Base-by-base conservation (phyloP, 2,888 invertebrate species). In the Apamea crenata region DNA sequence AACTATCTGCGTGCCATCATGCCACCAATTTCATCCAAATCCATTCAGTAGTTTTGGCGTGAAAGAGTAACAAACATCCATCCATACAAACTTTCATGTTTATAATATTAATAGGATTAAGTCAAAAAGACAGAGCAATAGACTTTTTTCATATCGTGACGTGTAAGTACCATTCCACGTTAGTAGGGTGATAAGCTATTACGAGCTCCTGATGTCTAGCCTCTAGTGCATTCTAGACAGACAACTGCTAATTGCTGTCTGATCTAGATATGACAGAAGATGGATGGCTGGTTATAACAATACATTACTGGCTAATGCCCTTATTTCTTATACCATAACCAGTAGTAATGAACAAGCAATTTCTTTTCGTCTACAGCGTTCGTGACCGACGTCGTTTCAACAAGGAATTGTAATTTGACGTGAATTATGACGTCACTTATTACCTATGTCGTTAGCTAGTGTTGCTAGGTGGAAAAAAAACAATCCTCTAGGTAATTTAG, bases 401-500 rank as follows among this genome's bases (percentile, higher is more conserved):
- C 65, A 75, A 82, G 70, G 74, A 78, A 61, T 80, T 74, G 75
- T 80, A 73, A 80, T 82, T 68, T 79, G 77, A 78, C 69, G 75
- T 86, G 85, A 86, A 71, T 80, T 83, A 85, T 80, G 86, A 85
- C 75, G 80, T 86, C 76, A 78, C 73, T 86, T 75, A 80, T 83
- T 73, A 65, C 77, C 56, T 66, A 65, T 59, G 74, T 83, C 75
- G 73, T 83, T 83, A 80, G 40, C 50, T 56, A 29, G 65, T 76
- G 80, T 66, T 74, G 59, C 71, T 50, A 56, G 56, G 16, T 56
- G 25, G 32, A 59, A 68, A 68, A 61, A 63, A 14, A 40, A 78
- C 73, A 74, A 61, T 40, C 50, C 10, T 50, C 16, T 7, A 25
- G 69, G 32, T 70, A 4, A n/a, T 53, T 74, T 25, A 56, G 0